A percentile compares a stretch with the other conserved stretches of the same genome.
Conservation (phyloP, 2,113 vertebrate genomes). For the Pontoporia blainvillei region DNA sequence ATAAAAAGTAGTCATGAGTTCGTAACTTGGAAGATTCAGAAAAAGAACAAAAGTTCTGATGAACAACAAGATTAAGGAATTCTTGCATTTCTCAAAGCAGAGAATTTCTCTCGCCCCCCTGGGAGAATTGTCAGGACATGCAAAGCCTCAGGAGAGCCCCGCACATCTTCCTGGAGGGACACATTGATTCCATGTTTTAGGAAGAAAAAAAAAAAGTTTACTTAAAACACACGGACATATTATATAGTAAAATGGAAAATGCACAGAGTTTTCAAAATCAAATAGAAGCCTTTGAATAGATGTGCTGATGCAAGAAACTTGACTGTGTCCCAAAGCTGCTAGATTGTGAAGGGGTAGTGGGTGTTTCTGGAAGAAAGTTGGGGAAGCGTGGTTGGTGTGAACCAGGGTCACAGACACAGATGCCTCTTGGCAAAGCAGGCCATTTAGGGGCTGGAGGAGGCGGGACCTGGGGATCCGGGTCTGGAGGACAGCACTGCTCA, state of each 20-base stretch:
- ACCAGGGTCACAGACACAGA: neutral
- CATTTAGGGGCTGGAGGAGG: accelerated
- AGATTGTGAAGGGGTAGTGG: accelerated
- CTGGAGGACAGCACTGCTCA: accelerated
- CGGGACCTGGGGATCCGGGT: accelerated
- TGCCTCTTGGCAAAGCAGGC: neutral
- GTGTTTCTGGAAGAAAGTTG: neutral
- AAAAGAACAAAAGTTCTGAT: neutral
- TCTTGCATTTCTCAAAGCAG: neutral
- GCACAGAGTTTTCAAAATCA: neutral
- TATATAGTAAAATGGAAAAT: neutral
- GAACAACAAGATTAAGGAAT: accelerated
- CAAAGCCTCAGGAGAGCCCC: neutral
- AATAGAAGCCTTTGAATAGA: neutral
- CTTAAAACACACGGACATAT: neutral
- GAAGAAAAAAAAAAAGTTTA: neutral
- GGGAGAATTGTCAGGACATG: accelerated
- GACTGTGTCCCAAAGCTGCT: neutral
- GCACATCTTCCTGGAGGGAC: neutral
- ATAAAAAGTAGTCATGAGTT: neutral
- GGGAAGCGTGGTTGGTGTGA: accelerated
- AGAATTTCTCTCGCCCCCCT: neutral
- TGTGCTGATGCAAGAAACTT: neutral
- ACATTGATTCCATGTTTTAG: no score
- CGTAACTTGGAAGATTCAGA: neutral